Base-by-base conservation (phyloP, 2,797 vertebrate genomes). In the Sebastiscus albofasciatus region DNA sequence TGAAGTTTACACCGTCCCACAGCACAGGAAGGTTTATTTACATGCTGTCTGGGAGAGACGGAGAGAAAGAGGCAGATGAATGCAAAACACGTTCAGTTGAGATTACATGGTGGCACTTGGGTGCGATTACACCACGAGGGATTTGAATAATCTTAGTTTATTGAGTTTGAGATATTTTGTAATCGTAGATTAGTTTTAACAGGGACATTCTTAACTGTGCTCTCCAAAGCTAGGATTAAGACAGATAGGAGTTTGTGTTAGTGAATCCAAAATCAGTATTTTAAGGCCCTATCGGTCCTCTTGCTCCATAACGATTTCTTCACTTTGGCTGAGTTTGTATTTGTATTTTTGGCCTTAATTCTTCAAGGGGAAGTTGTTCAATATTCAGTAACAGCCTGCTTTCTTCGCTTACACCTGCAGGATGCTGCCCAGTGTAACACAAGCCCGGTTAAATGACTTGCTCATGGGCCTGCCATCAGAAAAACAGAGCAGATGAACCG, bases 121-220 rank as follows among this genome's bases (percentile, higher is more conserved):
- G 90, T 89, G 90, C 76, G 91, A 93, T 92, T 90, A 93, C 88
- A 89, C 85, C 86, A 46, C 58, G 5, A 79, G 86, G 92, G 94
- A 95, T 96, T 95, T 95, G 82, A 94, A 94, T 93, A 93, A 94
- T 95, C 90, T 91, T 79, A 93, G 80, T 90, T 93, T 92, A 92
- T 90, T 87, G 91, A 92, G 91, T 93, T 91, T 2, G 87, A 92
- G 83, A 92, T 93, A 92, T 91, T 93, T 94, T 92, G 89, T 94
- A 92, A 94, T 93, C 89, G 66, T 94, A 93, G 93, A 95, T 94
- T 93, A 90, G 90, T 90, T 91, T 88, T 70, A 87, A 90, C 86
- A 90, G 85, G 81, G 84, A 89, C 86, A 84, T 83, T 91, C 75
- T 85, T 89, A 79, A 80, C 77, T 26, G 1, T 67, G 77, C 79